Base-by-base conservation (phyloP, 37 sponge, comb jelly and placozoan species). In the Theonella swinhoei region DNA sequence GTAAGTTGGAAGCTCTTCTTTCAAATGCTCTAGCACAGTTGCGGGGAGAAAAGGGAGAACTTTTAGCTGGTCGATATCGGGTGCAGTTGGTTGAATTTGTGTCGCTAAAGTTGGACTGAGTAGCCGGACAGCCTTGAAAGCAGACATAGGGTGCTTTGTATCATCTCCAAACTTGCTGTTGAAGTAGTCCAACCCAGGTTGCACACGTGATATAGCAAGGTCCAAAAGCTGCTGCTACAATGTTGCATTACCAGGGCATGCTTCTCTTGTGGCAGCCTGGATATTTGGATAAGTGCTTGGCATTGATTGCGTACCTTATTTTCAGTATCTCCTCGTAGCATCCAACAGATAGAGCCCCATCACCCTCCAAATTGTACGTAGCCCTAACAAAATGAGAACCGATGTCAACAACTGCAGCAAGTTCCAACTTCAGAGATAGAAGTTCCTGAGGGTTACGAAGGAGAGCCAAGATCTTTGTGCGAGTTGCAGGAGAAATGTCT, bases 61-160 rank as follows among this genome's bases (percentile, higher is more conserved):
- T 25, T 4, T 68, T 20, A 68, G 69, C 1, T 8, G 1, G 34
- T 68, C 69, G 34, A 68, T 29, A 28, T 68, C 69, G 3, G 32
- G 20, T 33, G 69, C 69, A 0, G 69, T 31, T 31, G 69, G 69
- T 28, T 68, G 9, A 2, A 68, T 30, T 29, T 68, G 32, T 2
- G 3, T 68, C 2, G 30, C 54, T 74, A 1, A 39, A 1, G 1
- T 1, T 39, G 78, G 78, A 2, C 4, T 30, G 64, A 77, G 60
- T 20, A 80, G 69, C 42, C 80, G n/a, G 2, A 63, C 62, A 60
- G 78, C 78, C 31, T 77, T 77, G 36, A 77, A 77, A 32, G 78
- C 78, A 28, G 1, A 4, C 37, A 77, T 34, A 26, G 36, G n/a
- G n/a, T n/a, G n/a, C n/a, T n/a, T 4, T 20, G 4, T 2, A 9